Evolutionary conservation across 2,888 invertebrate genomes (phyloP).

Genomic region (Anthrax anthrax): DNA sequence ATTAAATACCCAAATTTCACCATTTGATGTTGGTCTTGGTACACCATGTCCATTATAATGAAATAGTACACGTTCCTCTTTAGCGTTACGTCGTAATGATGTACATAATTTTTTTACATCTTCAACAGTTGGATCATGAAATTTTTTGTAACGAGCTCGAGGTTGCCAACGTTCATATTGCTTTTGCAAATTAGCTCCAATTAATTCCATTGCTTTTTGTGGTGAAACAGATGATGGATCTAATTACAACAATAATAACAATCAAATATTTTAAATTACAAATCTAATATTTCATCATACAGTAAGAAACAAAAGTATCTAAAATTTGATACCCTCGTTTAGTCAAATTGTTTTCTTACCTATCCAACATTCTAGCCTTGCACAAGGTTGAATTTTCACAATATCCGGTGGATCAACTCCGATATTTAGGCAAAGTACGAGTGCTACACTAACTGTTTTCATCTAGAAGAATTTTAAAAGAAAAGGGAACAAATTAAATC

Average conservation of each 20-base stretch:
- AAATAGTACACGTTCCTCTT: constrained; percentile 94
- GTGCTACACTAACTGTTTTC: constrained; percentile 97
- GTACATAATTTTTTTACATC: constrained; percentile 95
- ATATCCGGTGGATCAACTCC: constrained; percentile 99
- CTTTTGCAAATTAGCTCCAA: constrained; percentile 80
- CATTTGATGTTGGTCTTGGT: constrained; percentile 92
- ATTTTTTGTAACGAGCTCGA: constrained; percentile 90
- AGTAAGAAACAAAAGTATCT: not conserved
- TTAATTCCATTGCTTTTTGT: constrained; percentile 81
- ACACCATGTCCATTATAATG: constrained; percentile 99
- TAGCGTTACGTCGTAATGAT: constrained; percentile 87
- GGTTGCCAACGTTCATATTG: constrained; percentile 99
- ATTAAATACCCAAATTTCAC: constrained; percentile 99
- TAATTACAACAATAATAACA: constrained; percentile 31
- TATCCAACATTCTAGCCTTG: constrained; percentile 93
- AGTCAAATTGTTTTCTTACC: too few species aligned
- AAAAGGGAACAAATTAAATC: not conserved
- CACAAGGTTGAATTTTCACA: constrained; percentile 92
- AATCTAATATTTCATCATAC: not conserved
- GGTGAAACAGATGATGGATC: constrained; percentile 81
- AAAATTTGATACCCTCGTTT: too few species aligned
- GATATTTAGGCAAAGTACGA: constrained; percentile 93
- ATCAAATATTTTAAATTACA: too few species aligned
- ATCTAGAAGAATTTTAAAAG: constrained; percentile 53
- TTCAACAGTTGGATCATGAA: constrained; percentile 92